Evolutionary conservation across 1,140 invertebrate genomes (phyloP).

Genomic region (Dreissena rostriformis): DNA sequence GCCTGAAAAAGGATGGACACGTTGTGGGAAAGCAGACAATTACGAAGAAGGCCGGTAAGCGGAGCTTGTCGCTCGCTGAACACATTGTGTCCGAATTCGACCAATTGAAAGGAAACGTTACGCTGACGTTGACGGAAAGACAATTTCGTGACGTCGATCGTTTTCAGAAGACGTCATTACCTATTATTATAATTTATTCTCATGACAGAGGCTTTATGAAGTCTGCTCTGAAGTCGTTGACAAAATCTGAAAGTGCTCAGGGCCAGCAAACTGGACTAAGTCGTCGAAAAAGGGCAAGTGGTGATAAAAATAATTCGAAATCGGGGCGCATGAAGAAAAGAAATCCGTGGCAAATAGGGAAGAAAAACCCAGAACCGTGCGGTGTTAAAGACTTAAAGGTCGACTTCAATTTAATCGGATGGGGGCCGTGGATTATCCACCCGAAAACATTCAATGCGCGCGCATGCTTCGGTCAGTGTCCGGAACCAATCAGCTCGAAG

Average conservation of each 20-base stretch:
- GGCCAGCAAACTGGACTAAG: neutral
- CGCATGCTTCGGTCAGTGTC: constrained; percentile 96
- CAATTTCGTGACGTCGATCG: constrained; percentile 8
- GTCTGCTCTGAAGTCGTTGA: constrained; percentile 39
- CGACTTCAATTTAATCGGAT: constrained; percentile 96
- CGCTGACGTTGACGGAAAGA: constrained; percentile 53
- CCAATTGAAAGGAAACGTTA: constrained; percentile 62
- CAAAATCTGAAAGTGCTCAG: constrained; percentile 4
- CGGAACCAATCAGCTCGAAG: constrained; percentile 74
- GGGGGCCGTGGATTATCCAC: constrained; percentile 99
- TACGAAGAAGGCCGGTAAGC: constrained; percentile 19
- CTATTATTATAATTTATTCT: constrained; percentile 70
- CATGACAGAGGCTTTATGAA: constrained; percentile 67
- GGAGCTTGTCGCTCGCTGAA: constrained; percentile 56
- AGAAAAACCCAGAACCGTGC: constrained; percentile 57
- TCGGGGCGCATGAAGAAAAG: constrained; percentile 25
- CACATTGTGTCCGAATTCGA: constrained; percentile 58
- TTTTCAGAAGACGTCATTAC: constrained; percentile 29
- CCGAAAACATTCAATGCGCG: constrained; percentile 96
- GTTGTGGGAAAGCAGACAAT: constrained; percentile 48
- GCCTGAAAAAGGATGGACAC: constrained; percentile 33
- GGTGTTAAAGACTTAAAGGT: constrained; percentile 87
- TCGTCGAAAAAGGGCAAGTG: constrained; percentile 6
- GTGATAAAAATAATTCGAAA: neutral
- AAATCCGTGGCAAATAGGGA: constrained; percentile 45